A percentile compares a stretch with the other conserved stretches of the same genome.
phyloP scores from a whole-genome alignment of 2,888 invertebrate species.

The Calephelis perditalis region DNA sequence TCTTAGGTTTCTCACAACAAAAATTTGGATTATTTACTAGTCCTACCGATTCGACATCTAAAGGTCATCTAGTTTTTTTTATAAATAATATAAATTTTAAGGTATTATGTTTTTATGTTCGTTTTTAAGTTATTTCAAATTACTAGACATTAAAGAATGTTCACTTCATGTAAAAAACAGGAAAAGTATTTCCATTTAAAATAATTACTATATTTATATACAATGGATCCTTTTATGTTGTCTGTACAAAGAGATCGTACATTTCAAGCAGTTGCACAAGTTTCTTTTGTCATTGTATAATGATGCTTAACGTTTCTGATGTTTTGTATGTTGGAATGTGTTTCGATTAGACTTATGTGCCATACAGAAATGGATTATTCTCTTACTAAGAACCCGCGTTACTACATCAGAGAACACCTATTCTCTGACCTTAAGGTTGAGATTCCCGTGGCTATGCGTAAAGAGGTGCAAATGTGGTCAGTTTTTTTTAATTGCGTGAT shows the following conservation, averaged over 20 bases:
- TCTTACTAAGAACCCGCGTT: conserved; percentile 31
- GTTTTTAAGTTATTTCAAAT: background rate
- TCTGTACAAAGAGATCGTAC: conserved; percentile 52
- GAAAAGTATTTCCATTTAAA: conserved; percentile 7
- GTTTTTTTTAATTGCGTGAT: conserved; percentile 38
- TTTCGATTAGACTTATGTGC: conserved; percentile 54
- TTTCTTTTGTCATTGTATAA: conserved; percentile 75
- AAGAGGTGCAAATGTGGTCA: conserved; percentile 31
- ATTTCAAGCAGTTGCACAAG: conserved; percentile 71
- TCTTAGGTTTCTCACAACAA: too few species aligned
- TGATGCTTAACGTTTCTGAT: conserved; percentile 62
- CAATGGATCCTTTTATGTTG: conserved; percentile 33
- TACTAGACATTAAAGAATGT: too few species aligned
- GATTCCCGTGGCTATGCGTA: conserved; percentile 25
- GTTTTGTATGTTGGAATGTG: conserved; percentile 68
- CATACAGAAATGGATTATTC: conserved; percentile 44
- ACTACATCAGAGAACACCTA: conserved; percentile 23
- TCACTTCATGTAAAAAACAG: background rate
- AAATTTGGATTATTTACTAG: too few species aligned
- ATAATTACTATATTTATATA: conserved; percentile 12
- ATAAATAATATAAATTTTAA: too few species aligned
- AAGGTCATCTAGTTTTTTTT: too few species aligned
- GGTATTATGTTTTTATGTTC: too few species aligned
- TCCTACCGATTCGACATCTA: too few species aligned
- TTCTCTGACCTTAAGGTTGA: conserved; percentile 26